These are phyloP conservation scores for Nomada fabriciana DNA, from an alignment of 2,888 invertebrate genomes.

Conservation along the genomic window DNA sequence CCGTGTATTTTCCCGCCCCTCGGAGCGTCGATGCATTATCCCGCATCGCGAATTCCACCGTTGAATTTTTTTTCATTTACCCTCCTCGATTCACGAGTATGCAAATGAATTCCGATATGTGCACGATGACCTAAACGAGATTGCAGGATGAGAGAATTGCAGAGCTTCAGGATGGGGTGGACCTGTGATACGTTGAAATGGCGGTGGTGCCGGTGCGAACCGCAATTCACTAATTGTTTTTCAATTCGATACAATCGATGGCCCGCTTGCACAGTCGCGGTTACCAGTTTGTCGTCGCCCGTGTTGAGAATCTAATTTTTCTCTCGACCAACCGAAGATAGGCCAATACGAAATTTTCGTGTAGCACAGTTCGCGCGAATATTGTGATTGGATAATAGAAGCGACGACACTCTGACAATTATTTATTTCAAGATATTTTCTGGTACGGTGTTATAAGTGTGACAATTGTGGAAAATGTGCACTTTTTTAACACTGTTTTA, in stretches of 20 bases:
- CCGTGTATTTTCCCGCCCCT: background rate
- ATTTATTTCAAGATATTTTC: no score
- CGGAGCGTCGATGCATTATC: conserved; percentile 18
- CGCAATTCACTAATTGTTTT: conserved; percentile 82
- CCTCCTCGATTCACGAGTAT: conserved; percentile 54
- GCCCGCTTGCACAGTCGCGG: conserved; percentile 61
- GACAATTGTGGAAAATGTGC: no score
- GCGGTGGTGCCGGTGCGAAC: conserved; percentile 67
- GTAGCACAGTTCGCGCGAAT: background rate
- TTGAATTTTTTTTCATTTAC: conserved; percentile 50
- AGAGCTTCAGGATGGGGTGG: conserved; percentile 48
- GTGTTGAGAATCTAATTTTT: conserved; percentile 58
- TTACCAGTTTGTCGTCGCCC: conserved; percentile 64
- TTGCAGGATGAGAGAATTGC: conserved; percentile 67
- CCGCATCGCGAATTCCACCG: conserved; percentile 22
- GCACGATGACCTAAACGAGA: conserved; percentile 68
- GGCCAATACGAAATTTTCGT: conserved; percentile 6
- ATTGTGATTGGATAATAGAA: background rate
- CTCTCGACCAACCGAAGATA: conserved; percentile 8
- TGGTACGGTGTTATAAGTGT: no score
- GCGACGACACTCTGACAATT: no score
- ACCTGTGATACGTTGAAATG: conserved; percentile 49
- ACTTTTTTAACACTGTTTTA: no score
- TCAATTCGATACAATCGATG: conserved; percentile 80
- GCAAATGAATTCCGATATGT: conserved; percentile 73